Evolutionary conservation across 1,140 invertebrate species (phyloP), one percentile per base, ranked within the genome.

Genomic region (Lineus longissimus): DNA sequence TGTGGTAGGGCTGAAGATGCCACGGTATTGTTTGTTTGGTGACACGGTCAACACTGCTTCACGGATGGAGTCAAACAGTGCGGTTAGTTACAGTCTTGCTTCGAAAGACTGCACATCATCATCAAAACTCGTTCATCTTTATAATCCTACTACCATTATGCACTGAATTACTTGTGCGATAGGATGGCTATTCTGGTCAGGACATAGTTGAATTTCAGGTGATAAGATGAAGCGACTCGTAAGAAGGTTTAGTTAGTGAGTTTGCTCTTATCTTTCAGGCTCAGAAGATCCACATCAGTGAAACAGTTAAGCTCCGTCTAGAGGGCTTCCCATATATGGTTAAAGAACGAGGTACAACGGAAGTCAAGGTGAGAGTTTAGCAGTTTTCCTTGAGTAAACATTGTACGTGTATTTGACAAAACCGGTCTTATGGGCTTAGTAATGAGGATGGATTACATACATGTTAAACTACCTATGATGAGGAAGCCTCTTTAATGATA

Each of bases 201-300:
- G 25, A 22, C 33, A 25, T 30, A 31, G 2, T 27, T 45, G 2
- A 13, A 15, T 7, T 64, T 45, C 2, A 43, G n/a, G n/a, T n/a
- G n/a, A n/a, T n/a, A n/a, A n/a, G n/a, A n/a, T n/a, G n/a, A n/a
- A n/a, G n/a, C n/a, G n/a, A n/a, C n/a, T n/a, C n/a, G n/a, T n/a
- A n/a, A n/a, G n/a, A n/a, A n/a, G n/a, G n/a, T n/a, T n/a, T n/a
- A n/a, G n/a, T n/a, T n/a, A n/a, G n/a, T n/a, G n/a, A n/a, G n/a
- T n/a, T n/a, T n/a, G n/a, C n/a, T n/a, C n/a, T n/a, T 41, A 19
- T 64, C 9, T 67, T 69, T 15, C 67, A 82, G 81, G 89, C 92
- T 0, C 95, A 95, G 90, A 91, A 92, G 81, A 93, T 98, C 67
- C 94, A 97, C 74, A 92, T 98, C 69, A 95, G 93, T 0, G 87